Percentiles rank a stretch among this genome's conserved stretches.
phyloP scores from a whole-genome alignment of 2,113 vertebrate genomes.

The Porphyrio hochstetteri region DNA sequence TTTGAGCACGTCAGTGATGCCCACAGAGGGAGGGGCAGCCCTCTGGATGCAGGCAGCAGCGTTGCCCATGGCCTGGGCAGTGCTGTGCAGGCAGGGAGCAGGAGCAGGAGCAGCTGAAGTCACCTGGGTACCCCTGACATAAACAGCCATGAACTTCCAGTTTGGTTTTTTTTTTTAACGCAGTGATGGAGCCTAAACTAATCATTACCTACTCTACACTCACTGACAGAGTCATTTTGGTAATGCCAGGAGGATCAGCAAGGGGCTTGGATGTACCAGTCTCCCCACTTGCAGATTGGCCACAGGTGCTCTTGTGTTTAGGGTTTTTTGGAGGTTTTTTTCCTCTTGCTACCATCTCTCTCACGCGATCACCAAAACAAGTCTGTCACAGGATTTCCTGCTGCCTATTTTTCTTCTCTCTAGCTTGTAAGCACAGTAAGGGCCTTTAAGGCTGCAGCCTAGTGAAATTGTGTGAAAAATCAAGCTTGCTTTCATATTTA shows the following conservation, averaged over 20 bases:
- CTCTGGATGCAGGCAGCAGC: background rate
- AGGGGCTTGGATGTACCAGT: background rate
- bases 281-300: background rate
- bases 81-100: background rate
- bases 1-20: background rate
- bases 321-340: background rate
- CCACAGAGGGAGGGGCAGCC: background rate
- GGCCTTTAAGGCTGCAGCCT: background rate
- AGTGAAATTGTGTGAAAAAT: constrained; percentile 39
- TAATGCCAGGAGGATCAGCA: background rate
- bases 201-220: background rate
- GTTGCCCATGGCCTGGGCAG: no score
- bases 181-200: background rate
- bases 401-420: background rate
- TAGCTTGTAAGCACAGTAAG: background rate
- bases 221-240: background rate
- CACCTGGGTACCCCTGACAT: background rate
- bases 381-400: constrained; percentile 53
- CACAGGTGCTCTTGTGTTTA: background rate
- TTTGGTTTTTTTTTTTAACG: background rate
- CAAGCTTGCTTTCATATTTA: constrained; percentile 23
- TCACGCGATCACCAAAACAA: background rate
- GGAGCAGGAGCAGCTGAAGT: background rate
- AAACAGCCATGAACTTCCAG: background rate
- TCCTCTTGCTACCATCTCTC: background rate